Evolutionary conservation across 2,797 vertebrate species (phyloP).

Genomic region (Tragelaphus oryx): DNA sequence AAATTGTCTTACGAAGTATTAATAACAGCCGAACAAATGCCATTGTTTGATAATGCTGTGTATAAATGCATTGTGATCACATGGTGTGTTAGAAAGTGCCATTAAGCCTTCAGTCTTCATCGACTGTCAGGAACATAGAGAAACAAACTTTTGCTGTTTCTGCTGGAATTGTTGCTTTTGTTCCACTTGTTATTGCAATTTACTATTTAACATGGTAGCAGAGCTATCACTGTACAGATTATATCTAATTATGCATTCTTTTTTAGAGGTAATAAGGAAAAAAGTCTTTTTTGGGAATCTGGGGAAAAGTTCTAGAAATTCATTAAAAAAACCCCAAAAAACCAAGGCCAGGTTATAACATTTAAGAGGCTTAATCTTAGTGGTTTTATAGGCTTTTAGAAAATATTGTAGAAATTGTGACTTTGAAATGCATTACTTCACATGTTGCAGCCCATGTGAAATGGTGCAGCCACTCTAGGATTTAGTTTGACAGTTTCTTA

Average conservation of each 20-base stretch:
- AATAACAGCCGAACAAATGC: neutral
- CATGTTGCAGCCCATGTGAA: neutral
- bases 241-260: neutral
- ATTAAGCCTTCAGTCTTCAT: neutral
- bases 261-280: neutral
- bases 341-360: neutral
- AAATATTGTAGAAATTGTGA: conserved; percentile 14
- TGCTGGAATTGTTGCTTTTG: neutral
- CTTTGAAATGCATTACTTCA: neutral
- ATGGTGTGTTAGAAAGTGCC: neutral
- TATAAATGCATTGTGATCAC: neutral
- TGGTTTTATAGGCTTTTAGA: neutral
- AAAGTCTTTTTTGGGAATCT: neutral
- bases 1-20: neutral
- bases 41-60: neutral
- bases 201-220: neutral
- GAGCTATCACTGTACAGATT: neutral
- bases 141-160: neutral
- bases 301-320: neutral
- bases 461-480: neutral
- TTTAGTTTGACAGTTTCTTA: conserved; percentile 1
- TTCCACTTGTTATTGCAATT: neutral
- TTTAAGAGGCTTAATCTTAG: neutral
- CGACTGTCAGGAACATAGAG: neutral
- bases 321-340: neutral